Evolutionary conservation across 2,888 invertebrate genomes (phyloP).

Genomic region (Drosophila percnosoma): DNA sequence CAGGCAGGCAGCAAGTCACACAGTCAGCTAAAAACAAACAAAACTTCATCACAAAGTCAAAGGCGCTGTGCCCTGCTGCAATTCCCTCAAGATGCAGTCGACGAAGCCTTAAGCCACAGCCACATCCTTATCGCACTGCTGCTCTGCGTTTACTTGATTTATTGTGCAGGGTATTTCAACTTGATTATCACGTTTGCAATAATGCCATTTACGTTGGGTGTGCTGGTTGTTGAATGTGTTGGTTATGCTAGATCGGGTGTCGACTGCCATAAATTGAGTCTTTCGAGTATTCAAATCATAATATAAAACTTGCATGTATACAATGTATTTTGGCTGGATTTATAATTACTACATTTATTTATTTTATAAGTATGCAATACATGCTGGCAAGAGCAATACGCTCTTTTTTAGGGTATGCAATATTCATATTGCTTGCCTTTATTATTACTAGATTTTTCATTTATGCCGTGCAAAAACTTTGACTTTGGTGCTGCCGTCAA

Average conservation of each 20-base stretch:
- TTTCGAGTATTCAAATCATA: not conserved
- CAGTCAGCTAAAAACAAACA: slow-evolving; percentile 30
- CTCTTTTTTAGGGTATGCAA: slow-evolving; percentile 18
- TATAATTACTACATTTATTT: not conserved
- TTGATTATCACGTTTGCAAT: slow-evolving; percentile 6
- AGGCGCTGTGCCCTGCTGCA: slow-evolving; percentile 38
- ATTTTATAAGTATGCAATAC: not conserved
- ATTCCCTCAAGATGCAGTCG: slow-evolving; percentile 55
- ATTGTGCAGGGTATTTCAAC: slow-evolving; percentile 32
- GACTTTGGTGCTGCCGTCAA: slow-evolving; percentile 59
- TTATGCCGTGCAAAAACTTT: slow-evolving; percentile 56
- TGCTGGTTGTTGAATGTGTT: too few species aligned
- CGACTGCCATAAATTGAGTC: not conserved
- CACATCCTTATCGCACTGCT: slow-evolving; percentile 7
- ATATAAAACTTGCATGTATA: not conserved
- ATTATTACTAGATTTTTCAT: slow-evolving; percentile 29
- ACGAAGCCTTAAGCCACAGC: slow-evolving; percentile 35
- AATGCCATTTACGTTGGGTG: not conserved
- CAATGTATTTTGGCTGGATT: not conserved
- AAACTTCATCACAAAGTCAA: slow-evolving; percentile 62
- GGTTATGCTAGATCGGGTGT: not conserved
- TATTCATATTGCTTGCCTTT: slow-evolving; percentile 1
- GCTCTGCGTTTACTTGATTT: slow-evolving; percentile 15
- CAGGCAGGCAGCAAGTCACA: slow-evolving; percentile 19
- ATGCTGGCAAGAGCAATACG: too few species aligned